Percentiles rank a stretch among this genome's conserved stretches.
These are phyloP conservation scores for Pterois miles DNA, from an alignment of 2,797 vertebrate species.

Conservation along the genomic window DNA sequence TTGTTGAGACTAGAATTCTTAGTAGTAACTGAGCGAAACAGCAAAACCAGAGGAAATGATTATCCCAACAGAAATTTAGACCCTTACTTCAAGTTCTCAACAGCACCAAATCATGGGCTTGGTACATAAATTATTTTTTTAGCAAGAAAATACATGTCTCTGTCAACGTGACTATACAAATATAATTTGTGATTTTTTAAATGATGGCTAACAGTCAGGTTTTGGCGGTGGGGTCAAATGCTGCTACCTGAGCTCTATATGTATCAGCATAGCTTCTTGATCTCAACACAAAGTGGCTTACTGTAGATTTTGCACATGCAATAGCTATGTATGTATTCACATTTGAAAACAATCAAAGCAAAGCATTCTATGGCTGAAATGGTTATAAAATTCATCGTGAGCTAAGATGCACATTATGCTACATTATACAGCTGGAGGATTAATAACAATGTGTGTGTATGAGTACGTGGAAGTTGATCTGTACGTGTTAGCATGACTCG, in stretches of 20 bases:
- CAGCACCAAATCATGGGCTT: slow-evolving; percentile 71
- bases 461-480: slow-evolving; percentile 28
- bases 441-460: slow-evolving; percentile 33
- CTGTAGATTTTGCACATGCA: slow-evolving; percentile 64
- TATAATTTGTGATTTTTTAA: slow-evolving; percentile 73
- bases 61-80: slow-evolving; percentile 52
- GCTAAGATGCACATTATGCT: slow-evolving; percentile 45
- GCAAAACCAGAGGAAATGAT: slow-evolving; percentile 45
- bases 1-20: slow-evolving; percentile 37
- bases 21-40: slow-evolving; percentile 53
- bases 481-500: slow-evolving; percentile 15
- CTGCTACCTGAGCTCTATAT: slow-evolving; percentile 73
- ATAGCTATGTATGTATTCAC: slow-evolving; percentile 48
- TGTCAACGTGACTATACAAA: slow-evolving; percentile 74
- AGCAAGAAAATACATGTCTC: slow-evolving; percentile 77
- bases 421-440: slow-evolving; percentile 45
- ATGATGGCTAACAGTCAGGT: slow-evolving; percentile 78
- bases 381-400: slow-evolving; percentile 34
- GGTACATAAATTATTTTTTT: slow-evolving; percentile 64
- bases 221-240: slow-evolving; percentile 57
- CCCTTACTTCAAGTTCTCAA: slow-evolving; percentile 62
- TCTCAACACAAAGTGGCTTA: slow-evolving; percentile 39
- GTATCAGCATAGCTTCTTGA: slow-evolving; percentile 44
- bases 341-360: slow-evolving; percentile 55
- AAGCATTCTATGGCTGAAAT: slow-evolving; percentile 51